phyloP scores from a whole-genome alignment of 2,113 vertebrate species.

The Menura novaehollandiae region DNA sequence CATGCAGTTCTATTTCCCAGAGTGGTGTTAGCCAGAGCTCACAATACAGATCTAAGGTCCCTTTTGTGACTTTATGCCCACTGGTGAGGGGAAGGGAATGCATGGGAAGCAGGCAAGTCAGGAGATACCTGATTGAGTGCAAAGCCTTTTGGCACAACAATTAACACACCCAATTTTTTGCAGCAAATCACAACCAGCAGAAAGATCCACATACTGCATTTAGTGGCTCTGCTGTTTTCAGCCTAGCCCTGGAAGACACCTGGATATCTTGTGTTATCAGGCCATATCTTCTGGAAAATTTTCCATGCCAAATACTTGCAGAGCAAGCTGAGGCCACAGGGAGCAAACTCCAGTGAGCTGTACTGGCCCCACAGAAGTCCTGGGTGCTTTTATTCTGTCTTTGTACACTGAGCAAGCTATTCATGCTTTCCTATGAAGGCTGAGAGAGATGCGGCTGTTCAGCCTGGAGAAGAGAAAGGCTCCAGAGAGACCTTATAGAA shows the following conservation, averaged over 20 bases:
- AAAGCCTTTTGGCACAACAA: background rate
- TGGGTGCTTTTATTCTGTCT: background rate
- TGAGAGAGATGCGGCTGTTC: background rate
- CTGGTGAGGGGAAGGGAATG: fast-evolving
- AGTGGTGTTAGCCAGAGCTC: background rate
- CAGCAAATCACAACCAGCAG: background rate
- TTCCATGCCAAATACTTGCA: background rate
- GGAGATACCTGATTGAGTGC: fast-evolving
- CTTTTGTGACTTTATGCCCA: background rate
- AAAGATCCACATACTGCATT: background rate
- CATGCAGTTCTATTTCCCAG: background rate
- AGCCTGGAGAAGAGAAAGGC: background rate
- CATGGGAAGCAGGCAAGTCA: background rate
- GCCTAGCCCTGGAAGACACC: background rate
- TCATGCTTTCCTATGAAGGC: background rate
- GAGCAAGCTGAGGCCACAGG: background rate
- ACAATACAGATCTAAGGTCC: background rate
- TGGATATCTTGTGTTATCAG: background rate
- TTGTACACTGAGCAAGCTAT: background rate
- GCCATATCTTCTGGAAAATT: background rate
- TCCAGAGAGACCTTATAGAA: background rate
- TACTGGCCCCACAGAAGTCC: background rate
- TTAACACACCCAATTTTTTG: fast-evolving
- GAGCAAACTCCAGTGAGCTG: background rate
- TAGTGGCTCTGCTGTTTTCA: background rate